Evolutionary conservation across 2,797 vertebrate species (phyloP).

Genomic region (Triplophysa yarkandensis): DNA sequence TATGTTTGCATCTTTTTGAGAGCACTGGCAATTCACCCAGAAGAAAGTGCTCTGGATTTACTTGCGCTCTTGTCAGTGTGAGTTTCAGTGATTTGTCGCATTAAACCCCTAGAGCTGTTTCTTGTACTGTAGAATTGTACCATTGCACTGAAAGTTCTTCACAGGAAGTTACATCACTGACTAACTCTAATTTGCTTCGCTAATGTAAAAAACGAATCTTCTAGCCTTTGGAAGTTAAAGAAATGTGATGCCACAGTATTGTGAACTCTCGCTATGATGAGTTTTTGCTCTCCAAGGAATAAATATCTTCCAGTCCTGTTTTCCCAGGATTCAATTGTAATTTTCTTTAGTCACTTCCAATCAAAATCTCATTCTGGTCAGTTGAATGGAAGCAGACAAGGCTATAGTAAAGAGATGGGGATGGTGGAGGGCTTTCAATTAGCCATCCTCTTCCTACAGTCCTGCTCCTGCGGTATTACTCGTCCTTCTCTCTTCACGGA

Average conservation of each 20-base stretch:
- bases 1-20: conserved; percentile 32
- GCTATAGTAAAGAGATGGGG: conserved; percentile 27
- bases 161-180: conserved; percentile 20
- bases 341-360: conserved; percentile 41
- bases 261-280: background rate
- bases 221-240: background rate
- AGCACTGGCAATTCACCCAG: conserved; percentile 53
- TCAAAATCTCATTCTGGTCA: conserved; percentile 25
- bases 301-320: conserved; percentile 12
- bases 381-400: conserved; percentile 36
- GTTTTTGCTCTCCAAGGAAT: conserved; percentile 11
- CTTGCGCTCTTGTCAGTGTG: conserved; percentile 68
- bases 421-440: conserved; percentile 33
- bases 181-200: background rate
- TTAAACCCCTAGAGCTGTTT: conserved; percentile 53
- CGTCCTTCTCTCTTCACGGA: background rate
- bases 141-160: conserved; percentile 55
- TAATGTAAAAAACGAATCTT: background rate
- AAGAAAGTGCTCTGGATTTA: conserved; percentile 61
- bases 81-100: conserved; percentile 59
- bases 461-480: background rate
- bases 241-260: conserved; percentile 1
- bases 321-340: conserved; percentile 15
- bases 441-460: conserved; percentile 9
- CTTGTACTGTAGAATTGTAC: conserved; percentile 31